Percentiles rank a stretch among this genome's conserved stretches.
Evolutionary conservation across 2,797 vertebrate species (phyloP).

Genomic region (Enteromius treurensis): DNA sequence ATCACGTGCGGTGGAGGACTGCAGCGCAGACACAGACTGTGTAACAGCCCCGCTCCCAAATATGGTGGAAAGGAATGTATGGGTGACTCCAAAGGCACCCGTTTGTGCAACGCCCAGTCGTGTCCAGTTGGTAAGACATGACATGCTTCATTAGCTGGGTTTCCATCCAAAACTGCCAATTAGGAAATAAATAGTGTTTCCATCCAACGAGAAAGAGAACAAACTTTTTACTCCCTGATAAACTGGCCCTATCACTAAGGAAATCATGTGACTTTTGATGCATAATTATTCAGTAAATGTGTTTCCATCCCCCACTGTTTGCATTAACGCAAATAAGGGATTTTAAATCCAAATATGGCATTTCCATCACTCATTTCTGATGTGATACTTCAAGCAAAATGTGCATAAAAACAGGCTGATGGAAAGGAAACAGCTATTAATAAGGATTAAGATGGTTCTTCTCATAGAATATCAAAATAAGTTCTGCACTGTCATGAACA

Average conservation of each 20-base stretch:
- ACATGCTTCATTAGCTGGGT: neutral
- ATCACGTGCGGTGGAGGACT: constrained; percentile 93
- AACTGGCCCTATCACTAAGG: neutral
- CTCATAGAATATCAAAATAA: neutral
- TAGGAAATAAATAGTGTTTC: neutral
- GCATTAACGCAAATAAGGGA: neutral
- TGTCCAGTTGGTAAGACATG: constrained; percentile 89
- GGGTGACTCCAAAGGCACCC: constrained; percentile 82
- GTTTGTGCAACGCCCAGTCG: constrained; percentile 90
- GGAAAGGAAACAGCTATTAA: neutral
- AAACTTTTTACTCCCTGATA: neutral
- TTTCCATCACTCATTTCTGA: neutral
- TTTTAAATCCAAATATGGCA: neutral
- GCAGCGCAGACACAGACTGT: constrained; percentile 88
- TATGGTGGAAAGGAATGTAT: constrained; percentile 93
- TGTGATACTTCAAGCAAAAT: neutral
- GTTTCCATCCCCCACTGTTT: neutral
- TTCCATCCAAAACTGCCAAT: neutral
- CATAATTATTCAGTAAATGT: neutral
- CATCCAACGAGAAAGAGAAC: neutral
- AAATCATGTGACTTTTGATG: neutral
- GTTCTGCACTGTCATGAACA: constrained; percentile 62
- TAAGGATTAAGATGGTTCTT: neutral
- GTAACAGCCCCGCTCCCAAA: constrained; percentile 90
- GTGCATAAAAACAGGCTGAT: neutral